A percentile compares a stretch with the other conserved stretches of the same genome.
These are phyloP conservation scores for Delia radicum DNA, from an alignment of 1,140 invertebrate genomes.

Conservation along the genomic window DNA sequence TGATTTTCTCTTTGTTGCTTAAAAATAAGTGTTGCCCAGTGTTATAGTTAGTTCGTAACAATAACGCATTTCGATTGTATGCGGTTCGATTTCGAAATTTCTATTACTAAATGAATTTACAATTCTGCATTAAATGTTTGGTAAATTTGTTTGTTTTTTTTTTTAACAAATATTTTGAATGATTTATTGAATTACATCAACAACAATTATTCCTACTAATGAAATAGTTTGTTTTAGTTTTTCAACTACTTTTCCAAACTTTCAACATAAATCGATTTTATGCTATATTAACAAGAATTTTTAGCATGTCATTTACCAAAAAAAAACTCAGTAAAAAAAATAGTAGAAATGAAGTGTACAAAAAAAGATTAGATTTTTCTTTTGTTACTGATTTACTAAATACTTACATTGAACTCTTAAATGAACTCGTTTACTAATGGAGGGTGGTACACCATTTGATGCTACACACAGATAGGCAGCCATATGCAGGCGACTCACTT, in stretches of 20 bases:
- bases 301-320: background rate
- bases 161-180: background rate
- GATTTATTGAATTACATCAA: constrained; percentile 2
- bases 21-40: no score
- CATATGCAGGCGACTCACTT: constrained; percentile 89
- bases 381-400: background rate
- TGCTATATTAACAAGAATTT: background rate
- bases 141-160: background rate
- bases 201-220: background rate
- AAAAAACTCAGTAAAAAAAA: background rate
- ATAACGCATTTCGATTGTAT: background rate
- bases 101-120: background rate
- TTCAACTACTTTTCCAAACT: no score
- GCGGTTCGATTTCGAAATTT: background rate
- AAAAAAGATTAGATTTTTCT: no score
- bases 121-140: background rate
- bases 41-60: no score
- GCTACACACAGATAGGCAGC: constrained; percentile 86
- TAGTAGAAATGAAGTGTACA: background rate
- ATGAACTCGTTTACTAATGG: constrained; percentile 78
- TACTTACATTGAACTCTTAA: constrained; percentile 88
- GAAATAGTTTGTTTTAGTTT: background rate
- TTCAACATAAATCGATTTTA: background rate
- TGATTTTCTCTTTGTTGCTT: no score
- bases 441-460: constrained; percentile 83